Evolutionary conservation across 2,888 invertebrate species (phyloP), one percentile per base, ranked within the genome.

Genomic region (Ophioninae sp.): DNA sequence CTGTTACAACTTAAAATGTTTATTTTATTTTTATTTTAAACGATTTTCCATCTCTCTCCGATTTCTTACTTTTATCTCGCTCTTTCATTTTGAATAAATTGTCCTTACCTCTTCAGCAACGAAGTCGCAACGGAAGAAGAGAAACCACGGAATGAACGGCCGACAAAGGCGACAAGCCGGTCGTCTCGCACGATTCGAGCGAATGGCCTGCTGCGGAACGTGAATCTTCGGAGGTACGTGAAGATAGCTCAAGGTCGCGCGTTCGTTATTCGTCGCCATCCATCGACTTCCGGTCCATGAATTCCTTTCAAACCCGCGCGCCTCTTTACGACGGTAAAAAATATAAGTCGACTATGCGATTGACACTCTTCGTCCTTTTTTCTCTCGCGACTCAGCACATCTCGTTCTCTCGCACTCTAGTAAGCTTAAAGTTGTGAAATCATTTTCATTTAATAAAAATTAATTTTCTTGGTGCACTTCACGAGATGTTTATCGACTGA

Each of bases 141-240:
- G 79, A 77, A 85, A 87, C 80, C 81, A 86, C 82, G 68, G 87
- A 87, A 85, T 86, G 89, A 87, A 88, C 70, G 72, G 77, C 44
- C 76, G 61, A 81, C 72, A 76, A 81, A 64, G 78, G 57, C 88
- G 88, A 88, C 89, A 87, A 88, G 87, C 87, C 87, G 88, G 87
- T 87, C 88, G 86, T 86, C 85, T 85, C 85, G 85, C 83, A 82
- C 83, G 80, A 79, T 86, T 86, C 81, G 75, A 65, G 81, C 79
- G 30, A 70, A 64, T 72, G 57, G 76, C 79, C 77, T 70, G 61
- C 68, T 64, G 20, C 23, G 80, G 68, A 79, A 56, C 81, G 77
- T 65, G 68, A 80, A 57, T 56, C 30, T 23, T 50, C 23, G 23
- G n/a, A 68, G 74, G 50, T 59, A 70, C 69, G 78, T 50, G 85